Evolutionary conservation across 2,888 invertebrate species (phyloP), one percentile per base, ranked within the genome.

Genomic region (Petrophora chlorosata): DNA sequence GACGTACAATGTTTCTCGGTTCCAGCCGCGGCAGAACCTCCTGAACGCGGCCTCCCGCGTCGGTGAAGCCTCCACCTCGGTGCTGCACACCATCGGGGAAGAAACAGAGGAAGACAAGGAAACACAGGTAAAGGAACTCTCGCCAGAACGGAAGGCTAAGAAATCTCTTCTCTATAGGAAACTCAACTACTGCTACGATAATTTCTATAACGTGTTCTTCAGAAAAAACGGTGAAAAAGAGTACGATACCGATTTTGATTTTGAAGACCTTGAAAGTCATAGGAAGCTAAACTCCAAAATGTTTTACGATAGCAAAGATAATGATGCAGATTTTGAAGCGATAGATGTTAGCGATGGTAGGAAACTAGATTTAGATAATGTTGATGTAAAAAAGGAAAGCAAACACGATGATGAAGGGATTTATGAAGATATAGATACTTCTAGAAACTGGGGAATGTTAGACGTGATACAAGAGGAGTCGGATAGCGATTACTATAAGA

Each of bases 1-100:
- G 36, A 16, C 8, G 10, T 8, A 1, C 2, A 5, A 2, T 36
- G 2, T 47, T 28, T 45, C 12, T 30, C 17, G 0, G 7, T 79
- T 82, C 47, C 90, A 95, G 94, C 97, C 98, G 0, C 93, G 98
- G 7, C 98, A 98, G 86, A 97, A 94, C 76, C 92, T 99, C 19
- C 92, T 99, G 38, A 97, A 97, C 78, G 99, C 99, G 0, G 99
- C 99, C 0, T 97, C 97, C 8, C 93, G 97, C 54, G 98, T 99
- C 33, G 99, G 99, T 5, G 99, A 99, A 79, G 98, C 98, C 0
- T 98, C 98, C 48, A 97, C 98, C 34, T 95, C 96, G 68, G 97
- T 99, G 0, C 93, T 99, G 40, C 94, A 96, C 69, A 97, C 97
- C 41, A 98, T 98, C 77, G 97, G 97, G 9, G 97, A 98, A 70